These are phyloP conservation scores for Drosophila bocqueti DNA, from an alignment of 1,140 invertebrate genomes.

Conservation along the genomic window DNA sequence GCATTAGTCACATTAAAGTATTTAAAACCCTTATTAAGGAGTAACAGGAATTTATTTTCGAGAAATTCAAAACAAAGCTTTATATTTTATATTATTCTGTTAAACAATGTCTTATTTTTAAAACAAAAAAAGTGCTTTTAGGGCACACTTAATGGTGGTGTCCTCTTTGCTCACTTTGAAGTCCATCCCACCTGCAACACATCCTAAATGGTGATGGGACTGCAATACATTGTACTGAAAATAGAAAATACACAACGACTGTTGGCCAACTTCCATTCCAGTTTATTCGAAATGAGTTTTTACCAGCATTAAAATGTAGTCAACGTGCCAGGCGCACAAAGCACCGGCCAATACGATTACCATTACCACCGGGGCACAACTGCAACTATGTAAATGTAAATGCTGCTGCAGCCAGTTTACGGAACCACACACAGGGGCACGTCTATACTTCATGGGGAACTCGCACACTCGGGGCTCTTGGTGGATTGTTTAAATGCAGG, in stretches of 20 bases:
- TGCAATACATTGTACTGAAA: slow-evolving; percentile 11
- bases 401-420: not conserved
- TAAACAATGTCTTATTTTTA: not conserved
- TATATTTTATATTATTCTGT: not conserved
- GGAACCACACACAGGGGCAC: not conserved
- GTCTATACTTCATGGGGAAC: not conserved
- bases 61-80: not conserved
- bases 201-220: slow-evolving; percentile 2
- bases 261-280: slow-evolving; percentile 13
- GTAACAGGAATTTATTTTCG: not conserved
- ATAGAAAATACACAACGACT: slow-evolving; percentile 13
- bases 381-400: slow-evolving; percentile 15
- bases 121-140: not conserved
- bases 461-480: slow-evolving; percentile 5
- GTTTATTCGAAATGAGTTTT: slow-evolving; percentile 30
- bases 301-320: slow-evolving; percentile 28
- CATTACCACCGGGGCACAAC: not conserved
- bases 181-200: not conserved
- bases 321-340: slow-evolving; percentile 30
- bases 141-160: not conserved
- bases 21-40: not conserved
- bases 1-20: too few species aligned
- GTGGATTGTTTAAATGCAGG: slow-evolving; percentile 49
- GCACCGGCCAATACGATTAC: slow-evolving; percentile 12
- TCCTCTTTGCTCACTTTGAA: not conserved